Base-by-base conservation (phyloP, 2,113 vertebrate species). In the Thalassarche chlororhynchos region DNA sequence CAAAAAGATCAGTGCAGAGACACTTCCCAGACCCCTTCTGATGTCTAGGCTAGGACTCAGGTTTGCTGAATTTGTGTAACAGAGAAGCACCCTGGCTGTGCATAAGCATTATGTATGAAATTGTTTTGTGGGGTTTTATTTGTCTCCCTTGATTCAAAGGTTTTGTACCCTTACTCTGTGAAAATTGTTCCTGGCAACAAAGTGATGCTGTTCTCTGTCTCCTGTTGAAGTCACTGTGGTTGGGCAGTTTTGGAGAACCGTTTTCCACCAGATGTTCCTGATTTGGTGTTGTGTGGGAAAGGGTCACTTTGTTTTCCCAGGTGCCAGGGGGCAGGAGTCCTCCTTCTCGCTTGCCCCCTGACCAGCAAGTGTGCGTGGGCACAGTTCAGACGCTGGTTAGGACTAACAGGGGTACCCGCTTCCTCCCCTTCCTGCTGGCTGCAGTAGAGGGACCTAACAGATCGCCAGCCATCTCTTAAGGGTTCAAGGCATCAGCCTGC, bases 221-320 rank as follows among this genome's bases (percentile, higher is more conserved):
- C 54, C 34, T 3, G 1, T 24, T 60, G 28, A 60, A 65, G 46
- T 32, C 28, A 18, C 36, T 18, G 26, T 28, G 28, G 19, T 25
- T 3, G 8, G 17, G 19, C 17, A 51, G 38, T 55, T 68, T 42
- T 61, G 29, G n/a, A 68, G 36, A 65, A 54, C 23, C 0, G 0
- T 32, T 77, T 46, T 71, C 26, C 32, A 54, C 4, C n/a, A 52
- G 17, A 7, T 32, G 19, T 57, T 83, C 78, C 42, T 40, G 34
- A 47, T 51, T n/a, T 11, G 11, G 28, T 74, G 25, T 14, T 68
- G 5, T 47, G 32, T 32, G 36, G 40, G 58, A 81, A 85, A 38
- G 26, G 32, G 18, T 36, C 36, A 21, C 28, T 36, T 74, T 57
- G 17, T 61, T 79, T 42, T 49, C 32, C 42, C 3, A 5, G 46